Conservation (phyloP, 2,113 vertebrate genomes). For the Ifrita kowaldi region DNA sequence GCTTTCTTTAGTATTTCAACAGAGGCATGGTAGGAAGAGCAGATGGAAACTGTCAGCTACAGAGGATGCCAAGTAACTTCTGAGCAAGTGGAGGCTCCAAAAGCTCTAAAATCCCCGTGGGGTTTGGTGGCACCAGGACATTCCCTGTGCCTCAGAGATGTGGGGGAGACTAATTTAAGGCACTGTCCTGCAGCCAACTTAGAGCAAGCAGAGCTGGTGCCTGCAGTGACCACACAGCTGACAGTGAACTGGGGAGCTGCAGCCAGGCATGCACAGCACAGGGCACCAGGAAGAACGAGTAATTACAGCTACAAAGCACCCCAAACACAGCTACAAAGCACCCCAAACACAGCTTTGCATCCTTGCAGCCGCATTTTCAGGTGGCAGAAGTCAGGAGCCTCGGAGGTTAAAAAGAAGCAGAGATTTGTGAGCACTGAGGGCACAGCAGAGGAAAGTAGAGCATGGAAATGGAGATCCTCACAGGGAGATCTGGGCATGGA, state of each 20-base stretch:
- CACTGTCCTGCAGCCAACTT: background rate
- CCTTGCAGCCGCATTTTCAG: background rate
- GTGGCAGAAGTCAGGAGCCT: background rate
- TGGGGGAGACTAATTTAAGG: background rate
- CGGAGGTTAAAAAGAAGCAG: background rate
- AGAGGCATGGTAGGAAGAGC: background rate
- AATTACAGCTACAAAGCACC: background rate
- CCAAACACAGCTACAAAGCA: background rate
- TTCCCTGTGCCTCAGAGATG: background rate
- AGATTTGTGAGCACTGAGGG: background rate
- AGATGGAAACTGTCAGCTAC: constrained; percentile 4
- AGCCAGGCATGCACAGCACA: background rate
- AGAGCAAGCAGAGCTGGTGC: background rate
- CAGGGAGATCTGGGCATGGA: rapidly evolving
- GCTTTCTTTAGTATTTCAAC: background rate
- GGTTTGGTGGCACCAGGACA: background rate
- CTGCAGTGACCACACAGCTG: background rate
- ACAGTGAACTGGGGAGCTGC: background rate
- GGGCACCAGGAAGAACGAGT: background rate
- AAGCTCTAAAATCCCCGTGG: background rate
- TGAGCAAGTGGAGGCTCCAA: background rate
- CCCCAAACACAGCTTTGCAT: background rate
- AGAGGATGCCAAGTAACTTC: background rate
- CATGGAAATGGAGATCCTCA: rapidly evolving
- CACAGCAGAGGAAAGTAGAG: background rate